These are phyloP conservation scores for Laticauda laticaudata DNA, from an alignment of 2,113 vertebrate genomes.

Conservation along the genomic window DNA sequence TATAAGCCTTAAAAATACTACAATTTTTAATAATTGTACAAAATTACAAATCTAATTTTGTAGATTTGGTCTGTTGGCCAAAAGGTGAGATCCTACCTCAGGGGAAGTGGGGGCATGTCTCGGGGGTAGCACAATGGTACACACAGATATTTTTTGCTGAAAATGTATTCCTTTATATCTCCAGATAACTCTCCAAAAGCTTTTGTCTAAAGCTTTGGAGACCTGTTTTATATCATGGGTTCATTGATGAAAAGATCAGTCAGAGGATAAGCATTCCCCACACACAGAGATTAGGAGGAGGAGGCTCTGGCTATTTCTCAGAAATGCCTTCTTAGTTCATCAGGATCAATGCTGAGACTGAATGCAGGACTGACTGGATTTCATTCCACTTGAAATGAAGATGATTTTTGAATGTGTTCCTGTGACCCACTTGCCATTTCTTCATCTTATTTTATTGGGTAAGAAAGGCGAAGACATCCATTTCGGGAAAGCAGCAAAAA, in stretches of 20 bases:
- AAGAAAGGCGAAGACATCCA: constrained; percentile 16
- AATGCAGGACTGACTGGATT: neutral
- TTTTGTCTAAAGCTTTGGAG: neutral
- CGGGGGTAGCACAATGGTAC: too few species aligned
- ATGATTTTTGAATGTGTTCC: neutral
- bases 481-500: constrained; percentile 25
- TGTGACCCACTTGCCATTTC: neutral
- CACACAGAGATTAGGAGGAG: neutral
- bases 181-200: neutral
- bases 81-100: neutral
- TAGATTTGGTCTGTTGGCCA: neutral
- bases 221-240: neutral
- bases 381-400: neutral
- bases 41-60: neutral
- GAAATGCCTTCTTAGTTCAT: neutral
- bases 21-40: too few species aligned
- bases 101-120: neutral
- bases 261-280: neutral
- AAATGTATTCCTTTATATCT: neutral
- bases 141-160: neutral
- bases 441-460: neutral
- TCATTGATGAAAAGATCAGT: neutral
- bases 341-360: neutral
- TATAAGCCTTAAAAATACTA: too few species aligned
- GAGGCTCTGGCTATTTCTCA: neutral